Evolutionary conservation across 2,113 vertebrate genomes (phyloP).

Genomic region (Engystomops pustulosus): DNA sequence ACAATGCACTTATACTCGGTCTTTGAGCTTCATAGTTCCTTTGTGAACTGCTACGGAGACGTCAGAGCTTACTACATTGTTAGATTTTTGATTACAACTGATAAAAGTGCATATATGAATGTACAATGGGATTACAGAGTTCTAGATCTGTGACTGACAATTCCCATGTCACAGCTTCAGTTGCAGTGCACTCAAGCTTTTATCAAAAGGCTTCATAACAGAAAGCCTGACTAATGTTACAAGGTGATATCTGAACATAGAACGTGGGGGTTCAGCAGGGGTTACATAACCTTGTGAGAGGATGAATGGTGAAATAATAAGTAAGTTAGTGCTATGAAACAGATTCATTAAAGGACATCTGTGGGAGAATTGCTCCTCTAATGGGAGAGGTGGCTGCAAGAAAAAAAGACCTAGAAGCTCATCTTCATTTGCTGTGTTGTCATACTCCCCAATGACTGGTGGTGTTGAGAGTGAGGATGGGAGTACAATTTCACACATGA

Average conservation of each 20-base stretch:
- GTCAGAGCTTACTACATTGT: neutral
- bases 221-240: constrained; percentile 33
- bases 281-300: constrained; percentile 51
- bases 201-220: constrained; percentile 40
- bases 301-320: constrained; percentile 6
- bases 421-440: constrained; percentile 1
- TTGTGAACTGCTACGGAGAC: neutral
- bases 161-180: constrained; percentile 32
- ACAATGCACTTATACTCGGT: neutral
- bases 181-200: constrained; percentile 35
- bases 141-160: constrained; percentile 12
- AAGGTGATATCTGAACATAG: constrained; percentile 43
- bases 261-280: constrained; percentile 20
- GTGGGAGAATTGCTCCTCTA: constrained; percentile 1
- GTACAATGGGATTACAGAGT: constrained; percentile 33
- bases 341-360: neutral
- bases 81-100: constrained; percentile 42
- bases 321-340: neutral
- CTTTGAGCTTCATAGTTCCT: neutral
- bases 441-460: neutral
- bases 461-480: neutral
- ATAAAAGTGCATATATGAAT: constrained; percentile 53
- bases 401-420: neutral
- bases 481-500: constrained; percentile 31
- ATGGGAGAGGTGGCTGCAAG: constrained; percentile 14